Percentiles rank a stretch among this genome's conserved stretches.
These are phyloP conservation scores for Zaprionus bogoriensis DNA, from an alignment of 2,888 invertebrate genomes.

Conservation along the genomic window DNA sequence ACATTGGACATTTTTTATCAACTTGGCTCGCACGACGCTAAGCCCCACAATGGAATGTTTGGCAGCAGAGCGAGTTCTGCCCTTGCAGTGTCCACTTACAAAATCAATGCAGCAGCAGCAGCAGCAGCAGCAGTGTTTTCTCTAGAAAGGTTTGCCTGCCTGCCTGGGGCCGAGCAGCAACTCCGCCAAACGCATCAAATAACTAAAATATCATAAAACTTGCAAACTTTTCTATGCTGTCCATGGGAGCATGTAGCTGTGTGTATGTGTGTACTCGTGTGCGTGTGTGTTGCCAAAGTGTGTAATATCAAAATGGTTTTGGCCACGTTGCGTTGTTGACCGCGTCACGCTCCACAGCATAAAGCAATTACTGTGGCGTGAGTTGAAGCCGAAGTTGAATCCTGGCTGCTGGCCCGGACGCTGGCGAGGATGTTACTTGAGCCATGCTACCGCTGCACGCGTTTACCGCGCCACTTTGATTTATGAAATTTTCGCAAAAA, in stretches of 20 bases:
- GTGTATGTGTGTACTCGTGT: neutral
- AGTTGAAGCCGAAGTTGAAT: constrained; percentile 54
- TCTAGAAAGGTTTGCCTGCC: constrained; percentile 6
- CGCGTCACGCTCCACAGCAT: constrained; percentile 71
- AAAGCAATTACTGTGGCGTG: constrained; percentile 71
- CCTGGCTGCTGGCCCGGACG: constrained; percentile 3
- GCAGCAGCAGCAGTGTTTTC: constrained; percentile 34
- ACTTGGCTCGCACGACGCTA: neutral
- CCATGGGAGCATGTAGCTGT: constrained; percentile 14
- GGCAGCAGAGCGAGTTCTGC: neutral
- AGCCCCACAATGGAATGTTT: neutral
- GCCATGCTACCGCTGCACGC: constrained; percentile 37
- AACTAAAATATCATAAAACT: constrained; percentile 70
- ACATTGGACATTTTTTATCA: neutral
- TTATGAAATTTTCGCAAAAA: constrained; percentile 67
- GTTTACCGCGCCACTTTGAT: constrained; percentile 56
- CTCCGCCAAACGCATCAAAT: constrained; percentile 49
- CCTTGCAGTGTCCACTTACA: constrained; percentile 27
- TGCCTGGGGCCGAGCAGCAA: constrained; percentile 2
- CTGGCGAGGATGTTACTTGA: constrained; percentile 23
- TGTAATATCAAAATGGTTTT: constrained; percentile 64
- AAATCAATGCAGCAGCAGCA: constrained; percentile 41
- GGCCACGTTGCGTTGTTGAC: constrained; percentile 72
- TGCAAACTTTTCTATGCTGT: constrained; percentile 52
- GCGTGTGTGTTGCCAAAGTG: constrained; percentile 18